Conservation (phyloP, 2,797 vertebrate genomes). For the Mormyrus proboscirostris region DNA sequence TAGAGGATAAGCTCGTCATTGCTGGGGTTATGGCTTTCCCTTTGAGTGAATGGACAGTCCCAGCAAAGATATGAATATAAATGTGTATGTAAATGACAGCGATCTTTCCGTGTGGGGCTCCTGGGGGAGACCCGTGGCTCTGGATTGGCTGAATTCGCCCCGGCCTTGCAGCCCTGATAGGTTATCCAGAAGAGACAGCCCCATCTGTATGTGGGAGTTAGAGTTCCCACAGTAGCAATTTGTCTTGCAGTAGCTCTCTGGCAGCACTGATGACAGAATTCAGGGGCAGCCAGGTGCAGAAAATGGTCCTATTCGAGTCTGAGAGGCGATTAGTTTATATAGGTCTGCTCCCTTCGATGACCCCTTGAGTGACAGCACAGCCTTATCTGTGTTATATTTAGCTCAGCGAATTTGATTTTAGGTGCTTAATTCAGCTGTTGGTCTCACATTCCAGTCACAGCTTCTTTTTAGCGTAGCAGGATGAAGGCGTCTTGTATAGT, state of each 20-base stretch:
- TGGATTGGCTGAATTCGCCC: background rate
- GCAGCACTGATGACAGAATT: background rate
- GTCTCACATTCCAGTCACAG: background rate
- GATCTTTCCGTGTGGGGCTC: background rate
- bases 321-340: background rate
- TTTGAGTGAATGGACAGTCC: background rate
- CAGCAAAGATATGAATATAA: background rate
- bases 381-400: background rate
- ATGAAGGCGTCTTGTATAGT: background rate
- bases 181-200: background rate
- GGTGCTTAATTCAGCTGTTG: background rate
- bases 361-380: background rate
- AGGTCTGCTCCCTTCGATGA: background rate
- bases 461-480: background rate
- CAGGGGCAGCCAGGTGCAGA: background rate
- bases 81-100: background rate
- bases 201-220: background rate
- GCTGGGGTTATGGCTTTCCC: background rate
- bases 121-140: background rate
- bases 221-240: background rate
- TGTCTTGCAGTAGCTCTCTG: background rate
- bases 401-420: background rate
- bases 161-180: background rate
- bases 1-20: background rate
- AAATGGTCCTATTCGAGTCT: background rate